Base-by-base conservation (phyloP, 2,888 invertebrate genomes). In the Luffia ferchaultella region DNA sequence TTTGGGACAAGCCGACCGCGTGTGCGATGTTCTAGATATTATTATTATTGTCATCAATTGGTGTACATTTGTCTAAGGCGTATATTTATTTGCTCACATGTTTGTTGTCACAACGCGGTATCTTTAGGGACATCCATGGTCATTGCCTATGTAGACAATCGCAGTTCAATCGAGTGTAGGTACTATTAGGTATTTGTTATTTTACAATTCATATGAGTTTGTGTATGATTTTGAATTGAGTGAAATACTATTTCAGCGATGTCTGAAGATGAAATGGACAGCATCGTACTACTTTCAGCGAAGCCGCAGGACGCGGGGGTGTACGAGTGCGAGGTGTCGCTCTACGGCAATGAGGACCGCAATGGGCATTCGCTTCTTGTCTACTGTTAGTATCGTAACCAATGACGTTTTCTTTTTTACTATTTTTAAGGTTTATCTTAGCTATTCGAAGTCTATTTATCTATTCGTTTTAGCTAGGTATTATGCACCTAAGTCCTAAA, bases 331-430 rank as follows among this genome's bases (percentile, higher is more conserved):
- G 75, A 76, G 58, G 77, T 76, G 2, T 67, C 63, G 2, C 64
- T 46, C 17, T 16, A 63, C 47, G 55, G 60, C 41, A 60, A 61
- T 1, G 76, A 76, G 60, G 60, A 56, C 18, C 64, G 73, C 2
- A 55, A 58, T 45, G 63, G 66, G 30, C 61, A 65, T 15, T 56
- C 62, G 15, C 57, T 82, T 41, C 58, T 67, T n/a, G 77, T 80
- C 1, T 80, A 61, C 55, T 66, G 82, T 83, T 58, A 73, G 82
- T 74, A n/a, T n/a, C n/a, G n/a, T n/a, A n/a, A n/a, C n/a, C n/a
- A n/a, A n/a, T n/a, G n/a, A 30, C 30, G 12, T 30, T 3, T 12
- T 7, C 30, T 7, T 3, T 30, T 30, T 30, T 30, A 30, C 3
- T 30, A 30, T 7, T 30, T 30, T 7, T 30, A 30, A 30, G 3